Evolutionary conservation across 2,888 invertebrate genomes (phyloP), one percentile per base, ranked within the genome.

Genomic region (Nephrotoma flavescens): DNA sequence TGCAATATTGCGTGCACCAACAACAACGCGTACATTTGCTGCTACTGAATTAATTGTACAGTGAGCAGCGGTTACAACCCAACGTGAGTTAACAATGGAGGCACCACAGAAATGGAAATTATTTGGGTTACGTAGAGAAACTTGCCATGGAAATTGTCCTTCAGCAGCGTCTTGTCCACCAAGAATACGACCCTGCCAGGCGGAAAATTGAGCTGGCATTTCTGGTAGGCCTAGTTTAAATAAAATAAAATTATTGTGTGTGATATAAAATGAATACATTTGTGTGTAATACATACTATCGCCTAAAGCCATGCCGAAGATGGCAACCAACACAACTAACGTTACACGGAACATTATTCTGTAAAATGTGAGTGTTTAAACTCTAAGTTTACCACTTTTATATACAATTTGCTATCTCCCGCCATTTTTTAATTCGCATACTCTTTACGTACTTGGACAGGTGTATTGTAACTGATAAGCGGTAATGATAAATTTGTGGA

Each of bases 181-280:
- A 42, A 87, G 86, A 85, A 87, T 87, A 15, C 86, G 42, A 2
- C 87, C 87, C 71, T 85, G 85, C 87, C 87, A 87, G 83, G 86
- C 87, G 6, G 85, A 41, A 12, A 85, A 85, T 31, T 86, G 86
- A 41, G 31, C 42, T 84, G 84, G 84, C 15, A 84, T 71, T 71
- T 71, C 31, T 71, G 71, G 71, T 11, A 71, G 71, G 71, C 31
- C 71, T 71, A 9, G 0, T 31, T 31, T 7, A 71, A 47, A 9
- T 9, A 47, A 47, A 47, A 1, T 47, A 47, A 47, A 47, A 12
- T 47, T 12, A 12, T 12, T 47, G 12, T 6, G 15, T 15, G 1
- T 57, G 15, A 31, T 31, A 31, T 31, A 31, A 31, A 31, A 31
- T 31, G 31, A 31, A 31, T 31, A 31, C 31, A 31, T 31, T 31